These are phyloP conservation scores for Emydocephalus ijimae DNA, from an alignment of 2,113 vertebrate genomes.

Conservation along the genomic window DNA sequence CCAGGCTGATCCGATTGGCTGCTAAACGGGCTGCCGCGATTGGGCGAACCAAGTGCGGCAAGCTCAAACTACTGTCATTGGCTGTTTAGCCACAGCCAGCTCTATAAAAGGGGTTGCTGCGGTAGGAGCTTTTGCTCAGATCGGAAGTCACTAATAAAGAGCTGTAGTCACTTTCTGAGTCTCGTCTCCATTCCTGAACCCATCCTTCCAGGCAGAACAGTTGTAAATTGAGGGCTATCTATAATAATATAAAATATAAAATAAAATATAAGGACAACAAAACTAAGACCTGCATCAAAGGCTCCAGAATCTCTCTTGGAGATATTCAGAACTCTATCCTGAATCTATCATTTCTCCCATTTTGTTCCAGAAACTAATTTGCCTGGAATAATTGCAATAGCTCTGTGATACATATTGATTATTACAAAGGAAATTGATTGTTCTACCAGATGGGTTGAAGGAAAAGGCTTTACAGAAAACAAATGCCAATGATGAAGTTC, in stretches of 20 bases:
- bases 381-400: neutral
- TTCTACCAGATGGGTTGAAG: neutral
- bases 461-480: neutral
- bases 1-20: too few relatives aligned
- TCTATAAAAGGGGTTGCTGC: too few relatives aligned
- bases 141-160: too few relatives aligned
- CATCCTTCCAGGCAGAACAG: too few relatives aligned
- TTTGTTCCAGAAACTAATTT: neutral
- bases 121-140: too few relatives aligned
- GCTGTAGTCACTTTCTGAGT: too few relatives aligned
- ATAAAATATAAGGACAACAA: neutral
- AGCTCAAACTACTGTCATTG: too few relatives aligned
- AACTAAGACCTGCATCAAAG: neutral
- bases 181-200: too few relatives aligned
- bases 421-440: neutral
- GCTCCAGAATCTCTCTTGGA: neutral
- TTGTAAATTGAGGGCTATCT: too few relatives aligned
- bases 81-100: too few relatives aligned
- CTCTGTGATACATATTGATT: neutral
- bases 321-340: neutral
- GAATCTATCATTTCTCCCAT: neutral
- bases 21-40: too few relatives aligned
- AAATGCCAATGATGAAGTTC: neutral
- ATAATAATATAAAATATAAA: neutral
- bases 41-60: too few relatives aligned